These are phyloP conservation scores for Indicator maculatus DNA, from an alignment of 2,113 vertebrate species.

Conservation along the genomic window DNA sequence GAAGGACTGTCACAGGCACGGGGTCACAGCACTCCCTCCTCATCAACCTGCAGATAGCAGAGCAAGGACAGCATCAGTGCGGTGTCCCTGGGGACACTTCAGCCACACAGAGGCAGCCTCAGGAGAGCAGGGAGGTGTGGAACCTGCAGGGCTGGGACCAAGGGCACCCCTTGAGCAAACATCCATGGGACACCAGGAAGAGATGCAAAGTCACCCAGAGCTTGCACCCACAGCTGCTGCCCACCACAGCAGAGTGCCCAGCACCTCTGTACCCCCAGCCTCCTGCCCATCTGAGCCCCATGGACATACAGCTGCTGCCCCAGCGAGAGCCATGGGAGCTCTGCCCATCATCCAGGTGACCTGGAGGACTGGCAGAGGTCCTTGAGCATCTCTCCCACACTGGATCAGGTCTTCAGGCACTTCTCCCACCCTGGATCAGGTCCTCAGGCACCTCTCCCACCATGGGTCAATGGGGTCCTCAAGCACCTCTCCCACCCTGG, in stretches of 20 bases:
- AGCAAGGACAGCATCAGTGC: neutral
- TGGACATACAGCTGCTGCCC: fast-evolving
- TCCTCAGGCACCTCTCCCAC: neutral
- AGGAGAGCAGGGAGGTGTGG: neutral
- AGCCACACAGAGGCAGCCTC: neutral
- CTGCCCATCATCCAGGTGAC: neutral
- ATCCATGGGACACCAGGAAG: neutral
- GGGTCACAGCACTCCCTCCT: slow-evolving; percentile 19
- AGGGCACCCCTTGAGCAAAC: neutral
- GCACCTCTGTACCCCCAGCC: fast-evolving
- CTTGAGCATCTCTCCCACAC: neutral
- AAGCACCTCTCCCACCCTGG: neutral
- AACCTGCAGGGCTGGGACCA: neutral
- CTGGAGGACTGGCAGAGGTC: neutral
- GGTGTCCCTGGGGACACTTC: fast-evolving
- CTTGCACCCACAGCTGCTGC: neutral
- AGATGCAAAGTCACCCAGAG: neutral
- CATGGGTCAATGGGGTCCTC: neutral
- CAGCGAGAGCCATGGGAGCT: neutral
- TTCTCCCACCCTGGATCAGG: neutral
- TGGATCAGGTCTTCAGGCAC: no score
- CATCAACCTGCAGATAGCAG: slow-evolving; percentile 8
- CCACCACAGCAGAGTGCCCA: fast-evolving
- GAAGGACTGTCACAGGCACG: neutral
- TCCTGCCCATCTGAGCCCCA: fast-evolving